Evolutionary conservation across 2,797 vertebrate genomes (phyloP).

Genomic region (Malurus splendens): DNA sequence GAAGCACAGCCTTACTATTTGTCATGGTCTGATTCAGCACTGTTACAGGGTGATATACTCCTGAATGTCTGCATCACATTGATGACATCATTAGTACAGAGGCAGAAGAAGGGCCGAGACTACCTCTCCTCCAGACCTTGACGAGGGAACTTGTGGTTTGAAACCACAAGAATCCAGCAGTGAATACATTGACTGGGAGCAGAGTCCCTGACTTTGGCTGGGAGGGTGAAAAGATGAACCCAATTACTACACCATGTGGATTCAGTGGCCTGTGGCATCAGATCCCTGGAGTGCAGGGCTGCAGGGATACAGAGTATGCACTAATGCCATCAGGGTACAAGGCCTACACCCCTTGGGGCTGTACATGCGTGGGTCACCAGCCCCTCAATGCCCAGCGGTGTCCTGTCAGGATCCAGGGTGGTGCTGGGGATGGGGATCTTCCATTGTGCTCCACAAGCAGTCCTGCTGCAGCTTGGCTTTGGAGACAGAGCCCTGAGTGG

Average conservation of each 20-base stretch:
- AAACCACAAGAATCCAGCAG: neutral
- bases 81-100: neutral
- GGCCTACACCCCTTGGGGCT: neutral
- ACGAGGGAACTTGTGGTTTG: neutral
- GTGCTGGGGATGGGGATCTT: neutral
- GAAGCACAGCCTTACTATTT: neutral
- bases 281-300: neutral
- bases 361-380: fast-evolving
- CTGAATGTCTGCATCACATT: neutral
- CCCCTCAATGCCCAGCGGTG: fast-evolving
- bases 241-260: neutral
- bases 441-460: neutral
- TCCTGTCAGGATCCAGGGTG: fast-evolving
- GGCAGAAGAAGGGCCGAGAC: neutral
- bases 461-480: neutral
- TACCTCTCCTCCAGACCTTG: neutral
- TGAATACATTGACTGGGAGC: neutral
- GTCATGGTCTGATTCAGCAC: neutral
- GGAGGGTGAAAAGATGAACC: neutral
- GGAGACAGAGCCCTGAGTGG: neutral
- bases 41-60: neutral
- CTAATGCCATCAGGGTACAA: neutral
- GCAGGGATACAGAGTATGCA: neutral
- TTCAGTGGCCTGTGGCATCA: neutral
- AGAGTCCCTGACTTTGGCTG: neutral